Conservation (phyloP, 2,113 vertebrate species). For the Cranoglanis bouderius region DNA sequence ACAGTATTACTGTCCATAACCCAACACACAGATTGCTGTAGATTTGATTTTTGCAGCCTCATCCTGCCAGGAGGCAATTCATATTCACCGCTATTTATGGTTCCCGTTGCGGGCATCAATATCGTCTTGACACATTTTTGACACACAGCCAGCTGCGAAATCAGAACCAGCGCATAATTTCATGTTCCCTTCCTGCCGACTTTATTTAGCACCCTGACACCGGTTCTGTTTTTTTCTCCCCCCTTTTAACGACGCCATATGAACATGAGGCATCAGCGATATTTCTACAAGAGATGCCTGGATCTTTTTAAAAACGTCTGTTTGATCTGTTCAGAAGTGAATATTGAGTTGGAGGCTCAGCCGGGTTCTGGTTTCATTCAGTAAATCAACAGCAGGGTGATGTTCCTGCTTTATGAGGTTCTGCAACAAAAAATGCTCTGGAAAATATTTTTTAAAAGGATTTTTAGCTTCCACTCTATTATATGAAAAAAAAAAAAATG, state of each 20-base stretch:
- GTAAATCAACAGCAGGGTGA: neutral
- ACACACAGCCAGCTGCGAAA: conserved; percentile 30
- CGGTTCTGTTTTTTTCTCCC: conserved; percentile 33
- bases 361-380: neutral
- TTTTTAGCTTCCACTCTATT: neutral
- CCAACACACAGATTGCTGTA: conserved; percentile 35
- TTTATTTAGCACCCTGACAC: conserved; percentile 40
- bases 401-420: neutral
- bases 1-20: conserved; percentile 44
- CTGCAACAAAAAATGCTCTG: neutral
- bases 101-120: conserved; percentile 52
- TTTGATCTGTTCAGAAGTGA: neutral
- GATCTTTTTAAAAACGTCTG: neutral
- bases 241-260: neutral
- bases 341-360: neutral
- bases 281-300: neutral
- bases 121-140: conserved; percentile 53
- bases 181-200: conserved; percentile 31
- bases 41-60: conserved; percentile 50
- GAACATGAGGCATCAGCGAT: conserved; percentile 24
- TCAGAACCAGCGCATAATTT: conserved; percentile 45
- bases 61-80: conserved; percentile 49
- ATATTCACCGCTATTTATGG: conserved; percentile 51
- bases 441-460: neutral
- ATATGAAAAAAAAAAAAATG: neutral